Base-by-base conservation (phyloP, 2,113 vertebrate genomes). In the Prolemur simus region DNA sequence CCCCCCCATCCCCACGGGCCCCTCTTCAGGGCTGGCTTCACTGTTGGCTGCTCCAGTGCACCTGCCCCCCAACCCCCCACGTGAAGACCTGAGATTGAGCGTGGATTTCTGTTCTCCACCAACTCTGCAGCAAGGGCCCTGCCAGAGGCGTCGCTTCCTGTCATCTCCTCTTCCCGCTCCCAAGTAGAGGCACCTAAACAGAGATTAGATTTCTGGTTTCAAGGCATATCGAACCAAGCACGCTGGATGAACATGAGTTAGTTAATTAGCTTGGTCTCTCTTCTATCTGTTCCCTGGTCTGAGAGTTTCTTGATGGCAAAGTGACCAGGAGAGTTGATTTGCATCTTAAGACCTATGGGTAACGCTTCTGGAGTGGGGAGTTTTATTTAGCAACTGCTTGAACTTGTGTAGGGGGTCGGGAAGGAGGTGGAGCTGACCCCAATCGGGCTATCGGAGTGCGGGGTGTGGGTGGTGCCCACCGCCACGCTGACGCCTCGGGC, bases 331-430 rank as follows among this genome's bases (percentile, higher is more conserved):
- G 92, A 92, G 86, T 98, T 89, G 97, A 39, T 87, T 95, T 95
- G 97, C 96, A 96, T 97, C 94, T 97, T 92, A 90, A 92, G 98
- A 97, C 96, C 97, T 84, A 90, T 78, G 77, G 83, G 96, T 93
- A 96, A 97, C 18, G 93, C 96, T 97, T 97, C 98, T 95, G 95
- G 95, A 80, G 88, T 39, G 93, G 45, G 58, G 95, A 29, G 95
- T 87, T 96, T 94, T 77, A 83, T 93, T 98, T 99, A 99, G 98
- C 99, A 99, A 99, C 99, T 99, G 96, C 99, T 99, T 54, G 99
- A 99, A 98, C 99, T 99, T 14, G 99, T 99, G 98, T 99, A 99
- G 0, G 99, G 99, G 96, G 99, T 99, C 25, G 99, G 98, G 96
- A 99, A 99, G 49, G 98, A 98, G 94, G 99, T 98, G 97, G 98